Evolutionary conservation across 2,797 vertebrate genomes (phyloP), one percentile per base, ranked within the genome.

Genomic region (Clarias platycephalus): DNA sequence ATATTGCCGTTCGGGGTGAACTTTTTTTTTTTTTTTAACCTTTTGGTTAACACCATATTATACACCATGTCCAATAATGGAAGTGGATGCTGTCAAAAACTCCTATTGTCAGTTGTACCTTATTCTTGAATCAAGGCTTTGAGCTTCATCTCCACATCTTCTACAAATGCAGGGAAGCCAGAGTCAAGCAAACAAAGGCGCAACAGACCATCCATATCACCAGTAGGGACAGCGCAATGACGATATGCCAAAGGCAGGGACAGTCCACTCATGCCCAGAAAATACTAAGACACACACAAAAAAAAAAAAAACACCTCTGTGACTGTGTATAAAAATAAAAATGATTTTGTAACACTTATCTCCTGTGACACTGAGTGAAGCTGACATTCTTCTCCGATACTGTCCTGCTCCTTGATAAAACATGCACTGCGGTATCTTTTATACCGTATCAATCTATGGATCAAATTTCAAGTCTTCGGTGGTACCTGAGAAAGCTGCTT

Each of bases 121-220:
- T 89, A 96, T 0, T 92, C 92, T 83, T 94, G 88, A 3, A 90
- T 85, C 31, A 97, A 90, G 85, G 94, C 96, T 86, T 86, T 94
- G 88, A 98, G 90, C 83, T 97, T 95, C 10, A 87, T 94, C 88
- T 98, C 97, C 85, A 98, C 95, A 0, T 95, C 95, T 88, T 98
- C 95, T 88, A 98, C 97, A 85, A 97, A 97, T 2, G 94, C 95
- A 13, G 93, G 96, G 90, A 98, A 98, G 85, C 93, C 92, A 81
- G 95, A 95, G 86, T 98, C 97, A 91, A 98, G 84, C 37, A 98
- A 94, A 89, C 96, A 97, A 18, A 96, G 80, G 75, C 94, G 95
- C 26, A 98, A 92, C 84, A 97, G 91, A 77, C 94, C 92, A 80
- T 95, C 95, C 86, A 97, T 89, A 67, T 96, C 95, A 0, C 87